These are phyloP conservation scores for Camarhynchus parvulus DNA, from an alignment of 2,113 vertebrate species.

Conservation along the genomic window DNA sequence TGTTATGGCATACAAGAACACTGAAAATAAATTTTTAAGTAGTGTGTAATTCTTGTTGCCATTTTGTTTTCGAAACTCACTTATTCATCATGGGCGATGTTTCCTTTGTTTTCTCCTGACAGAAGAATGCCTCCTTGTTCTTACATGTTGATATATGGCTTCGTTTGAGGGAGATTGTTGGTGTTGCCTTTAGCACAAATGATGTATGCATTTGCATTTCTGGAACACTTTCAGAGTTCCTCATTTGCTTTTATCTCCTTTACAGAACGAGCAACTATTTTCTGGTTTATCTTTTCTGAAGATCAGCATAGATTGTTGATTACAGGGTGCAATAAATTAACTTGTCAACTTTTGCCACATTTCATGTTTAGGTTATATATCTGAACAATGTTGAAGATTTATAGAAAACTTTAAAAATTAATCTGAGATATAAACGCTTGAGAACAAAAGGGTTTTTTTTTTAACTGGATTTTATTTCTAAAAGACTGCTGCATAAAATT, in stretches of 20 bases:
- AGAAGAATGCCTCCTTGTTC: slow-evolving; percentile 47
- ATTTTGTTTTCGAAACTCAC: not conserved
- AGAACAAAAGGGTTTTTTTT: not conserved
- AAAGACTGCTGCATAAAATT: not conserved
- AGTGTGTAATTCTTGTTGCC: not conserved
- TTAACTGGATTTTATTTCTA: not conserved
- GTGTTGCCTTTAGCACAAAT: slow-evolving; percentile 53
- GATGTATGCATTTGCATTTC: slow-evolving; percentile 54
- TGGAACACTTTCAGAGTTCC: slow-evolving; percentile 42
- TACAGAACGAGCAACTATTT: not conserved
- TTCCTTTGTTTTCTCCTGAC: slow-evolving; percentile 31
- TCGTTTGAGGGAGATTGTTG: not conserved
- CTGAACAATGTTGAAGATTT: slow-evolving; percentile 37
- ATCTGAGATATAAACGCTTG: not conserved
- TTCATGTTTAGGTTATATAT: not conserved
- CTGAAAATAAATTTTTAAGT: not conserved
- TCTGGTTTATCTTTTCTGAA: slow-evolving; percentile 39
- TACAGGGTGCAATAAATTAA: slow-evolving; percentile 46
- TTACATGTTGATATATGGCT: slow-evolving; percentile 51
- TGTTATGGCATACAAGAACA: not conserved
- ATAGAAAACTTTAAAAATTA: slow-evolving; percentile 29
- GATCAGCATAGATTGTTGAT: slow-evolving; percentile 33
- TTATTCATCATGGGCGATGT: not conserved
- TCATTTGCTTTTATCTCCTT: slow-evolving; percentile 54
- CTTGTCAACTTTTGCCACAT: slow-evolving; percentile 30